These are phyloP conservation scores for Turritopsis dohrnii DNA, from an alignment of 30 jellyfish, hydroid and myxozoan species.

Conservation along the genomic window DNA sequence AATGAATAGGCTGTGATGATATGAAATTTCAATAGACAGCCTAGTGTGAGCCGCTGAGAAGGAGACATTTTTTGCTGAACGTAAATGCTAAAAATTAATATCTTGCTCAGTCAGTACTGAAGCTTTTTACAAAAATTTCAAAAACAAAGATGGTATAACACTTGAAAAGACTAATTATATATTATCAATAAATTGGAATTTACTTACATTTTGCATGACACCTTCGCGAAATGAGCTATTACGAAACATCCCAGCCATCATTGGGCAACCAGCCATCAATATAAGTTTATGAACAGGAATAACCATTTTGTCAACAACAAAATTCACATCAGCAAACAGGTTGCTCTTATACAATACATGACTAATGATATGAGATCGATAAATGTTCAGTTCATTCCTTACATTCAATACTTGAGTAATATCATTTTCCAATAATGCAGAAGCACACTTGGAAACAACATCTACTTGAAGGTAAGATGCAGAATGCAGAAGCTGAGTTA, in stretches of 20 bases:
- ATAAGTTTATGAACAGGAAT: conserved; percentile 87
- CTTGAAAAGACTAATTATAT: neutral
- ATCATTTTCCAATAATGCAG: conserved; percentile 29
- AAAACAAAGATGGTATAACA: too few relatives aligned
- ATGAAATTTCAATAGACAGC: too few relatives aligned
- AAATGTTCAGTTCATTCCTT: conserved; percentile 23
- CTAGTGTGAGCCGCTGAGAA: too few relatives aligned
- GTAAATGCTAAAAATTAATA: too few relatives aligned
- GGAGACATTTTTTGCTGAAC: too few relatives aligned
- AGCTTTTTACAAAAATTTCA: too few relatives aligned
- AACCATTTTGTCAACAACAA: conserved; percentile 47
- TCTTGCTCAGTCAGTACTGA: too few relatives aligned
- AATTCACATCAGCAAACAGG: conserved; percentile 72
- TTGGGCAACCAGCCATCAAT: conserved; percentile 64
- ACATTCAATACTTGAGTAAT: conserved; percentile 32
- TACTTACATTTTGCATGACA: conserved; percentile 63
- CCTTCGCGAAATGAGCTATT: conserved; percentile 79
- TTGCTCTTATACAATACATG: conserved; percentile 41
- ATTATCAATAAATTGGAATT: too few relatives aligned
- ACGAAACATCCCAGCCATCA: conserved; percentile 98
- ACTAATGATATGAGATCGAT: conserved; percentile 34
- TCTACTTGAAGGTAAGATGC: conserved; percentile 59
- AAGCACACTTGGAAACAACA: conserved; percentile 35
- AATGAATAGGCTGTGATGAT: too few relatives aligned
- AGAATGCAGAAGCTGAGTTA: conserved; percentile 35